Evolutionary conservation across 2,888 invertebrate species (phyloP).

Genomic region (Eupithecia centaureata): DNA sequence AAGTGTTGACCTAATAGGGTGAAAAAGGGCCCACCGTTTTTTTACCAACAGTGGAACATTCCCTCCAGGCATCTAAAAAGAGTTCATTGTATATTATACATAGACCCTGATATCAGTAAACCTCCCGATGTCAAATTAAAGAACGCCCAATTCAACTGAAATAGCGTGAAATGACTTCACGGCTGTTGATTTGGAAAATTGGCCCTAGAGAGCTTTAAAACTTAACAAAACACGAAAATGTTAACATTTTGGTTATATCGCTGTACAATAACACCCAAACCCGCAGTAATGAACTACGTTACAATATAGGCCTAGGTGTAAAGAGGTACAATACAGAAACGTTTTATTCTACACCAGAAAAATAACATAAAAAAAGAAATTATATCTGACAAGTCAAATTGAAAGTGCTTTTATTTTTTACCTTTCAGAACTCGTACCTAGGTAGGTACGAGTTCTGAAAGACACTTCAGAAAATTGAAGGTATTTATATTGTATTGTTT

Average conservation of each 20-base stretch:
- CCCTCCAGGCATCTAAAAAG: background rate
- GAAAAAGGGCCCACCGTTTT: too few species aligned
- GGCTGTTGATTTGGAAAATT: constrained; percentile 28
- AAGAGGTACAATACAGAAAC: too few species aligned
- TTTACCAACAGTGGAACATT: background rate
- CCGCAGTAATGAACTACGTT: background rate
- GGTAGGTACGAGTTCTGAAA: too few species aligned
- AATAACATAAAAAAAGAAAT: too few species aligned
- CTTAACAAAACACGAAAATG: constrained; percentile 22
- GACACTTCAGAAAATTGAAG: too few species aligned
- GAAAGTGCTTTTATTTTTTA: too few species aligned
- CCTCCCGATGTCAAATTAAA: background rate
- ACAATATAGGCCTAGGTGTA: background rate
- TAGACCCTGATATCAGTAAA: constrained; percentile 1
- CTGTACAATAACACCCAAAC: background rate
- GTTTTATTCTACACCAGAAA: too few species aligned
- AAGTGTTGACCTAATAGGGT: background rate
- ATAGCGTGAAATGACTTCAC: constrained; percentile 30
- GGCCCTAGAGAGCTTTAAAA: constrained; percentile 17
- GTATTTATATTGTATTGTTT: too few species aligned
- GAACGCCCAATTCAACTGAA: constrained; percentile 20
- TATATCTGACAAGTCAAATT: too few species aligned
- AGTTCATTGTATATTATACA: too few species aligned
- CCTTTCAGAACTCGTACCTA: too few species aligned
- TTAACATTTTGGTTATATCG: background rate